Evolutionary conservation across 2,113 vertebrate genomes (phyloP).

Genomic region (Vimba vimba): DNA sequence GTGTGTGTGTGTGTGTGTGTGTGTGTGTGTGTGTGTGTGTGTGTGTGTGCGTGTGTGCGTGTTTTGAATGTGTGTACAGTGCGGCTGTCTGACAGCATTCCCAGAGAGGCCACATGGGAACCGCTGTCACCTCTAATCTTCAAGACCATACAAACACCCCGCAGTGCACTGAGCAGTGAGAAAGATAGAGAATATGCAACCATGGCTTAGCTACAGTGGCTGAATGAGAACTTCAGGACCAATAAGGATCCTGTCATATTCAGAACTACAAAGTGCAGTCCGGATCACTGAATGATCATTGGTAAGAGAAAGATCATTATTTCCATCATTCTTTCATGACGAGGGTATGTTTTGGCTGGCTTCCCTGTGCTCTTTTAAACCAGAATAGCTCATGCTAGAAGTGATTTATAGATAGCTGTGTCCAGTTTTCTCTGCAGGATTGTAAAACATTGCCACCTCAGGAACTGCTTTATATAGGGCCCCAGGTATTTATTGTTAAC

Average conservation of each 20-base stretch:
- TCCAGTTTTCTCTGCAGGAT: constrained; percentile 1
- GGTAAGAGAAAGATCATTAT: background rate
- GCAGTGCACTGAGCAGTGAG: constrained; percentile 15
- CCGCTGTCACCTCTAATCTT: constrained; percentile 43
- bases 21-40: background rate
- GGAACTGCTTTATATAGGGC: background rate
- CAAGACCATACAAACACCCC: constrained; percentile 17
- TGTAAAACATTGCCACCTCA: background rate
- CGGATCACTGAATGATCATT: constrained; percentile 18
- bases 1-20: background rate
- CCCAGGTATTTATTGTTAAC: constrained; percentile 17
- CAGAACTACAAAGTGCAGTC: background rate
- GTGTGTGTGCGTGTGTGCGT: background rate
- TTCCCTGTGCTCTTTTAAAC: background rate
- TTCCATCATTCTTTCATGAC: constrained; percentile 12
- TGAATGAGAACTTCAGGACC: constrained; percentile 12
- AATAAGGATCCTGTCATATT: constrained; percentile 2
- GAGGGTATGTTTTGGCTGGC: background rate
- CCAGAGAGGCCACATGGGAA: constrained; percentile 16
- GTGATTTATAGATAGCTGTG: constrained; percentile 21
- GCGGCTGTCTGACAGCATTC: constrained; percentile 6
- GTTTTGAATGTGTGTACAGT: background rate
- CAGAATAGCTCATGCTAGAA: background rate
- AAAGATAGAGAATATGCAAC: constrained; percentile 23
- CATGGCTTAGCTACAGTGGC: background rate